Base-by-base conservation (phyloP, 2,888 invertebrate species). In the Cheilosia impressa region DNA sequence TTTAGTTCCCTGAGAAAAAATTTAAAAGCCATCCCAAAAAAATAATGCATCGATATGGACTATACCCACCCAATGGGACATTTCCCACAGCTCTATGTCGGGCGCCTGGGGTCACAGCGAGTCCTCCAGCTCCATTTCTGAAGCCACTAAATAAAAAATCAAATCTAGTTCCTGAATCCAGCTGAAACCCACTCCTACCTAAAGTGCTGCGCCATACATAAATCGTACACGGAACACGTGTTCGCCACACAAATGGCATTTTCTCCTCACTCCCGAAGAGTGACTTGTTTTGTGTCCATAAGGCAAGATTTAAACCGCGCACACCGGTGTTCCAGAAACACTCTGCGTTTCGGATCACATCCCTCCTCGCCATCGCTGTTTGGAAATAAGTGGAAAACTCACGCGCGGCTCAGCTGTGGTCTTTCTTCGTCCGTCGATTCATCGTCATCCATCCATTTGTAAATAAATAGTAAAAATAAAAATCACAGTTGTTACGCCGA, bases 261-360 rank as follows among this genome's bases (percentile, higher is more conserved):
- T 68, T 38, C 41, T 68, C 73, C 60, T 55, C 47, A 47, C 53
- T 3, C 47, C n/a, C 9, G 52, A 52, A 41, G 45, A 68, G 53
- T 80, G 65, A 53, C 47, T 62, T 52, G 66, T 73, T 73, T 55
- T 80, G 72, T 80, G 68, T 80, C 72, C 47, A 53, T 38, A 43
- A 63, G 68, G 60, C 45, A 43, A 63, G 75, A 81, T 76, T 53
- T 76, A 17, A 58, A 50, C 71, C 76, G 24, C 34, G 72, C 62
- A 63, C 79, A 80, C 80, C 80, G 73, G 73, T 80, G 75, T 77
- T 82, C 72, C 17, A 72, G 45, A 60, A 77, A 82, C 72, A 75
- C 60, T 68, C 68, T 63, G 68, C 43, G 27, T 55, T 57, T 52
- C 17, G 63, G 22, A 41, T 38, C 63, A 15, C 50, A 52, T 71